Percentiles rank a stretch among this genome's conserved stretches.
phyloP scores from a whole-genome alignment of 2,888 invertebrate genomes.

The Amphimallon solstitiale region DNA sequence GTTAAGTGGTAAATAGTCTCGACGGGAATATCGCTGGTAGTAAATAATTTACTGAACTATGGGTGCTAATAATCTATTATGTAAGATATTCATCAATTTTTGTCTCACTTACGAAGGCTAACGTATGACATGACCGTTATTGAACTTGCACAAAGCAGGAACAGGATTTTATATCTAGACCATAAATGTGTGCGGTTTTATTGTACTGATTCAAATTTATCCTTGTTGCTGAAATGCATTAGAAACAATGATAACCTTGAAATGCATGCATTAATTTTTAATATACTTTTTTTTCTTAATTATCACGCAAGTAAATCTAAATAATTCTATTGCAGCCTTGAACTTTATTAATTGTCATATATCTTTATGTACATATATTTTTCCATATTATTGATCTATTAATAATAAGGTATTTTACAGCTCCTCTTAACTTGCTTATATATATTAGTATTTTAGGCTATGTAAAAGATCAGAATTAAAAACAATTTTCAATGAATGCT shows the following conservation, averaged over 20 bases:
- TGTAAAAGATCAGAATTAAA: too few species aligned
- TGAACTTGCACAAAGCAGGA: conserved; percentile 48
- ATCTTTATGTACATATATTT: conserved; percentile 34
- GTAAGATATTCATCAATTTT: conserved; percentile 18
- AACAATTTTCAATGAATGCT: too few species aligned
- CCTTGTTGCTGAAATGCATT: conserved; percentile 54
- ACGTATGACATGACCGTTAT: conserved; percentile 47
- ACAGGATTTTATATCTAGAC: conserved; percentile 52
- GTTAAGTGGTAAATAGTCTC: too few species aligned
- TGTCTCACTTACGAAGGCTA: background rate
- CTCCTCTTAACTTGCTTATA: too few species aligned
- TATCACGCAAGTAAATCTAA: conserved; percentile 48
- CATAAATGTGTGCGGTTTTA: conserved; percentile 49
- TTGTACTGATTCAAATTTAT: conserved; percentile 46
- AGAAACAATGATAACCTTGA: conserved; percentile 52
- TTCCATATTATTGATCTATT: conserved; percentile 6
- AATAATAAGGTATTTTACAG: too few species aligned
- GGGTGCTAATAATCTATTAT: background rate
- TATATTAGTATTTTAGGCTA: too few species aligned
- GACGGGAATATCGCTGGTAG: too few species aligned
- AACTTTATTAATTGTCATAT: conserved; percentile 52
- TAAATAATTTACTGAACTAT: background rate
- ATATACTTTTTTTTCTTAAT: conserved; percentile 47
- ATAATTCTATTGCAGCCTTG: conserved; percentile 53
- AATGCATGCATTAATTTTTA: conserved; percentile 50